Base-by-base conservation (phyloP, 2,797 vertebrate genomes). In the Adelosebastes latens region DNA sequence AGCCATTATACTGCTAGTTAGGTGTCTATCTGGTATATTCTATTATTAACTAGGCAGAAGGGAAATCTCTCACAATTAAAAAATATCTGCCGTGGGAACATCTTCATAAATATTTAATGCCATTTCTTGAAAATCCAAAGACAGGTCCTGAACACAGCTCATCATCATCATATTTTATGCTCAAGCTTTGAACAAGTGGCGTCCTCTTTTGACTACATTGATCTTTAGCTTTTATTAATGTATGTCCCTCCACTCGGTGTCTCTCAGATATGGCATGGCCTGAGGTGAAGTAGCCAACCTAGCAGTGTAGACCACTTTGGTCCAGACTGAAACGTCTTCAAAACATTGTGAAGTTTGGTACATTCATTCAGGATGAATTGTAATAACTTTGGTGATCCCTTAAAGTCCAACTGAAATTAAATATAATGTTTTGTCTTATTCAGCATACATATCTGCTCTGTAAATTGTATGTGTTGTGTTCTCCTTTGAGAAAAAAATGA, bases 41-140 rank as follows among this genome's bases (percentile, higher is more conserved):
- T 85, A 90, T 90, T 91, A 91, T 93, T 92, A 93, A 93, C 66
- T 3, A 87, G 83, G 72, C 69, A 59, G 73, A 64, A 75, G 75
- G 87, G 82, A 85, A 74, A 82, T 87, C 82, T 79, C 77, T 86
- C 56, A 70, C 86, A 91, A 88, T 93, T 93, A 90, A 34, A 79
- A 89, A 75, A 56, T 52, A 55, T 81, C 86, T 77, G 68, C 71
- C n/a, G 8, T 71, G 70, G 84, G 86, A 89, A 88, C 70, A 52
- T 67, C 80, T 65, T 89, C 81, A 91, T 94, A 70, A 91, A 93
- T 92, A 92, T 92, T 93, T 79, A 73, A 93, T 87, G 77, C 18
- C n/a, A 9, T 76, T 89, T 75, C 84, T 89, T 58, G 74, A 79
- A 87, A 85, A 80, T 78, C 53, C 22, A 16, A 39, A 63, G 64